Base-by-base conservation (phyloP, 2,113 vertebrate species). In the Rhombomys opimus region DNA sequence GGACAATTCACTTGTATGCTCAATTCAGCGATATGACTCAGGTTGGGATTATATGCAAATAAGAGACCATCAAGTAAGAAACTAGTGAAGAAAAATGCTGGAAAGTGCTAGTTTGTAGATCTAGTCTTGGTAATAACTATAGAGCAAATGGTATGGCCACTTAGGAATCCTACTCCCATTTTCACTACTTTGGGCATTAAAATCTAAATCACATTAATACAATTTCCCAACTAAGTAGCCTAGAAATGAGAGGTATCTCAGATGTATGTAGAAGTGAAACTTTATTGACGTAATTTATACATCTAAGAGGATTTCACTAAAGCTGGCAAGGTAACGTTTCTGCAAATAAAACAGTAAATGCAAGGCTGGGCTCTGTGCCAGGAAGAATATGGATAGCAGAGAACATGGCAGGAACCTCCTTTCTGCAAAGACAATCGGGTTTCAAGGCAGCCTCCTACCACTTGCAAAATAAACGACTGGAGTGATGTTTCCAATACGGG, bases 331-430 rank as follows among this genome's bases (percentile, higher is more conserved):
- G 98, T 98, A 98, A 97, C 96, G 95, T 98, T 98, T 97, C 97
- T 98, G 98, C 98, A 98, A 98, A 98, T 98, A 98, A 98, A 98
- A 97, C 91, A 97, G 98, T 90, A 98, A 98, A 98, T 98, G 98
- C 98, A 98, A 97, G 95, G 96, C 98, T 97, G 98, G 98, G 98
- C 98, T 97, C 30, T 61, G 92, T 95, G 98, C 98, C 98, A 98
- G 96, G 84, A 81, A 97, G 96, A 98, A 97, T 98, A 97, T 98
- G 98, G 98, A 98, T 97, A 97, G 98, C 97, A 93, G 97, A 97
- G 98, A 97, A 96, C 97, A 95, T 80, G 97, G 97, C 97, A 98
- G 98, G 93, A 97, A 90, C 63, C 96, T 97, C 96, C 89, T 97
- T 88, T 96, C 84, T 89, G 11, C 93, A 95, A 96, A 98, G 97